These are phyloP conservation scores for Boleophthalmus pectinirostris DNA, from an alignment of 2,113 vertebrate species.

Conservation along the genomic window DNA sequence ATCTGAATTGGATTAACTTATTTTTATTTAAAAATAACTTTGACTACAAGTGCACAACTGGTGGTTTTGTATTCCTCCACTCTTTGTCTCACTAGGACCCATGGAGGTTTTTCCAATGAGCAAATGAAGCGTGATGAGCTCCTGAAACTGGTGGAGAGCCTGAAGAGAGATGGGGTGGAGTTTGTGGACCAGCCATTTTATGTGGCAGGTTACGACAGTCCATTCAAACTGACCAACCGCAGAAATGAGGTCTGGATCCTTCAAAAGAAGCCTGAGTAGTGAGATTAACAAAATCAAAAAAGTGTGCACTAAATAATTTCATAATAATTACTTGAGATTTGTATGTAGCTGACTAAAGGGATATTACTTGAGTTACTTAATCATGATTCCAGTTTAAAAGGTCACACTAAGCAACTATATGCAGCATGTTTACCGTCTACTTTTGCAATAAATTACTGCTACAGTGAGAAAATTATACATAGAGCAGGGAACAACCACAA, in stretches of 20 bases:
- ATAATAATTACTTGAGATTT: constrained; percentile 6
- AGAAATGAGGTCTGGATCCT: constrained; percentile 82
- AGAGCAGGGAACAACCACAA: not conserved
- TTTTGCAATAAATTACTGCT: not conserved
- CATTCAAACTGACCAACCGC: constrained; percentile 79
- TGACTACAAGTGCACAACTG: no score
- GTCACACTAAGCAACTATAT: not conserved
- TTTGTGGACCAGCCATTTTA: constrained; percentile 80
- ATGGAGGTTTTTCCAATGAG: constrained; percentile 74
- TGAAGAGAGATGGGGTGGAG: constrained; percentile 76
- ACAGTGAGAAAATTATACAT: not conserved
- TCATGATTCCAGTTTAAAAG: not conserved
- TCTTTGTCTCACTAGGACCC: constrained; percentile 64
- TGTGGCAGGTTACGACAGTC: constrained; percentile 78
- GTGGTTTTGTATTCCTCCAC: not conserved
- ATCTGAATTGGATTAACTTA: no score
- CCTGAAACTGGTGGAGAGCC: constrained; percentile 74
- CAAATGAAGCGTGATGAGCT: constrained; percentile 80
- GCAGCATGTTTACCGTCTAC: not conserved
- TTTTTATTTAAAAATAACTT: no score
- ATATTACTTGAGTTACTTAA: not conserved
- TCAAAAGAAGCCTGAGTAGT: constrained; percentile 54
- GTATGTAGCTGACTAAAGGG: not conserved
- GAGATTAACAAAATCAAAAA: not conserved
- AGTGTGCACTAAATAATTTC: not conserved